Evolutionary conservation across 2,888 invertebrate genomes (phyloP), one percentile per base, ranked within the genome.

Genomic region (Blastobasis lacticolella): DNA sequence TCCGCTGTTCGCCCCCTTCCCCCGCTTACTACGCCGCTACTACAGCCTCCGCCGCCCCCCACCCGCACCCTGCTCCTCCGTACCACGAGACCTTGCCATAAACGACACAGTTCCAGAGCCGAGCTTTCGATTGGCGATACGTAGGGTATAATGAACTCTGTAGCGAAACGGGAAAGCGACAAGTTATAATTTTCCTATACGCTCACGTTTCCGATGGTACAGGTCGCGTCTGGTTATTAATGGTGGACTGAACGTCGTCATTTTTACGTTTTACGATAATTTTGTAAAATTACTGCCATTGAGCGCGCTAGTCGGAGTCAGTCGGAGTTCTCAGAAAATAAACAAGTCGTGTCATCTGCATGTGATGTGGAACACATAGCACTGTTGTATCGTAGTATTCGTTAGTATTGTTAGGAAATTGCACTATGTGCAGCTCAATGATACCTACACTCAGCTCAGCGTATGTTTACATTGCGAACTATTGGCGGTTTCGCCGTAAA

Each of bases 1-100:
- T 23, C 23, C 23, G 23, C 23, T 23, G 23, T 23, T 23, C 56
- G 54, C 53, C 55, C 56, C 57, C 61, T 62, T 53, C 64, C 58
- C 60, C 67, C 66, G 65, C 67, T 76, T 81, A 80, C 81, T 82
- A 81, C 80, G 79, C 58, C 73, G 74, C 65, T 77, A 81, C 81
- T 76, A 78, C 79, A 79, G 71, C 74, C 79, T 77, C 65, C 69
- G 57, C 67, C 68, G 67, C 58, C 65, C 69, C 57, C 67, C 67
- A 67, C 58, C 63, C 66, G 65, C 67, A 66, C 64, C 68, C 67
- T 63, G 56, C 58, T 56, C 61, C 71, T 60, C 60, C 63, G 66
- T 71, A 73, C 71, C 63, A 72, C 54, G 67, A 58, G 61, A 65
- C 63, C 57, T 54, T 58, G 54, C 57, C 57, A 45, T 45, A 45